Evolutionary conservation across 2,888 invertebrate genomes (phyloP).

Genomic region (Nemoura dubitans): DNA sequence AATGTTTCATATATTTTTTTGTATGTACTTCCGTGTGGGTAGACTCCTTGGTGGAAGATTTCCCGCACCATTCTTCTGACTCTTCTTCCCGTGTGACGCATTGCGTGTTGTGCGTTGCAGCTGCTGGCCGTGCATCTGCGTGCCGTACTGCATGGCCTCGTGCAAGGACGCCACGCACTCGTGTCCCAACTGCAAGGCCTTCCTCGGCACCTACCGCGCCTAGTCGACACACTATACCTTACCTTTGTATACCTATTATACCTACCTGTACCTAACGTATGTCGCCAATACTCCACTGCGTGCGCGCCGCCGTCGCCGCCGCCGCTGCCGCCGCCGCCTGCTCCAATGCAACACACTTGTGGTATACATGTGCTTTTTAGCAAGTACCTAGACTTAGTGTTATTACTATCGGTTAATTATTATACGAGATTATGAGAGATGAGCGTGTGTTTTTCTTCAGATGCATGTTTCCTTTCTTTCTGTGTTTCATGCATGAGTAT

Average conservation of each 20-base stretch:
- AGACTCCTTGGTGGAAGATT: too few species aligned
- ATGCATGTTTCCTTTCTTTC: too few species aligned
- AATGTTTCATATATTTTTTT: too few species aligned
- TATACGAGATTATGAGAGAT: neutral
- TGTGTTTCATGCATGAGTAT: too few species aligned
- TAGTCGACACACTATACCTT: constrained; percentile 16
- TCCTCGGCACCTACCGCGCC: constrained; percentile 59
- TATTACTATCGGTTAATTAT: neutral
- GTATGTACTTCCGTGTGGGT: too few species aligned
- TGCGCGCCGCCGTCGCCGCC: neutral
- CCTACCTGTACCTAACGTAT: too few species aligned
- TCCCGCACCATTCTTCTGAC: too few species aligned
- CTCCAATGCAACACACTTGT: neutral
- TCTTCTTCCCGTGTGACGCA: neutral
- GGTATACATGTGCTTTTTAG: neutral
- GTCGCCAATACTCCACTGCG: neutral
- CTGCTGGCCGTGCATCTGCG: constrained; percentile 64
- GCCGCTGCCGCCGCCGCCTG: neutral
- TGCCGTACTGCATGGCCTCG: constrained; percentile 65
- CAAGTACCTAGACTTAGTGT: neutral
- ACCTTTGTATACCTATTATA: too few species aligned
- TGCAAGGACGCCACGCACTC: constrained; percentile 63
- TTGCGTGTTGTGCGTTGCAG: constrained; percentile 56
- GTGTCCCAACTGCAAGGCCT: constrained; percentile 63
- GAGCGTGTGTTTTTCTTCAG: neutral